Evolutionary conservation across 2,113 vertebrate species (phyloP).

Genomic region (Brienomyrus longianalis): DNA sequence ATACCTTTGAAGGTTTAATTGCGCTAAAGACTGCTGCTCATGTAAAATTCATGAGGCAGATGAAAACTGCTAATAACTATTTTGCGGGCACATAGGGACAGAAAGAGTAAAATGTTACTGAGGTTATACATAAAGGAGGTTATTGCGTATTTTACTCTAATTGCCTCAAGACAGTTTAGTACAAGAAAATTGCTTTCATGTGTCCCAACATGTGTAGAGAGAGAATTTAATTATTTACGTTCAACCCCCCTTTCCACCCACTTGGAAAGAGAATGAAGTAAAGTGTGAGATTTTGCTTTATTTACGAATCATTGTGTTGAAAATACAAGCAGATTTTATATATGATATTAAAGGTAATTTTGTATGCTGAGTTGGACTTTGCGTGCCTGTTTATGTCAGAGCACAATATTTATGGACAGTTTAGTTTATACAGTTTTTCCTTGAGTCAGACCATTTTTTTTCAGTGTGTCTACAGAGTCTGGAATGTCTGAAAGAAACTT

Average conservation of each 20-base stretch:
- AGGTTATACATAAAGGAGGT: conserved; percentile 70
- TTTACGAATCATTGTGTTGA: neutral
- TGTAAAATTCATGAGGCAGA: conserved; percentile 93
- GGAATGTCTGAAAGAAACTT: neutral
- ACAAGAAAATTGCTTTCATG: conserved; percentile 87
- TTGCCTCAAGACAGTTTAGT: conserved; percentile 88
- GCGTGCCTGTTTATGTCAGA: neutral
- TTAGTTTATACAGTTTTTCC: neutral
- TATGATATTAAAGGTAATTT: neutral
- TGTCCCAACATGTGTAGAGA: conserved; percentile 69
- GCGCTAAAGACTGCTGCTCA: conserved; percentile 81
- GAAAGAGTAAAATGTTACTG: conserved; percentile 67
- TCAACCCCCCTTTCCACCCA: neutral
- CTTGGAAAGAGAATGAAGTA: neutral
- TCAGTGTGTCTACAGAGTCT: neutral
- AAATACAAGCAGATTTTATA: neutral
- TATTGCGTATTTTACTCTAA: conserved; percentile 73
- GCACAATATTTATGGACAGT: neutral
- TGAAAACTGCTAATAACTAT: conserved; percentile 78
- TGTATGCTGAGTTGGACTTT: neutral
- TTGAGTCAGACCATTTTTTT: neutral
- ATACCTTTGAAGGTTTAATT: conserved; percentile 87
- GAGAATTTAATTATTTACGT: conserved; percentile 33
- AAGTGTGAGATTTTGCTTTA: neutral
- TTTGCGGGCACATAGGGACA: conserved; percentile 52